Evolutionary conservation across 2,888 invertebrate species (phyloP).

Genomic region (Polydrusus cervinus): DNA sequence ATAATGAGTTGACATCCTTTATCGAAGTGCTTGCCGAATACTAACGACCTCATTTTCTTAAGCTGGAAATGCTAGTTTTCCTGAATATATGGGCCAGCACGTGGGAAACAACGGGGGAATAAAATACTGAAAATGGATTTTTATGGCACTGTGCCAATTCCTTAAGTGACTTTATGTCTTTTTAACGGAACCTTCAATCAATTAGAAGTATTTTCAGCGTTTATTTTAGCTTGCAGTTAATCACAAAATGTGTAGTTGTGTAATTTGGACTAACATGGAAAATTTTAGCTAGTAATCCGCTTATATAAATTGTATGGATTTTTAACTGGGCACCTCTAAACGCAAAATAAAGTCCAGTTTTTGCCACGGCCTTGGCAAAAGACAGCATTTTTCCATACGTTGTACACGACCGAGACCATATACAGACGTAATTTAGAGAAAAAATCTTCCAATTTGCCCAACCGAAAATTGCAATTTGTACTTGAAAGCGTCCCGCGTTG

Average conservation of each 20-base stretch:
- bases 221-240: no score
- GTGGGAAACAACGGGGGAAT: slow-evolving; percentile 1
- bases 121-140: not conserved
- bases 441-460: slow-evolving; percentile 15
- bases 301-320: no score
- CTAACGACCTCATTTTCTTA: slow-evolving; percentile 21
- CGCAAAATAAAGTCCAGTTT: no score
- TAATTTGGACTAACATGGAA: no score
- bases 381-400: no score
- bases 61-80: slow-evolving; percentile 12
- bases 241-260: no score
- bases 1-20: not conserved
- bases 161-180: slow-evolving; percentile 4
- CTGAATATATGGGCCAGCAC: not conserved
- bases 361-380: no score
- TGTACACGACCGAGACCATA: not conserved
- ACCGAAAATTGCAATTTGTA: slow-evolving; percentile 21
- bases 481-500: slow-evolving; percentile 13
- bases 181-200: no score
- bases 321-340: no score
- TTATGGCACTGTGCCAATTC: slow-evolving; percentile 4
- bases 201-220: no score
- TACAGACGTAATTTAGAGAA: not conserved
- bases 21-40: slow-evolving; percentile 14
- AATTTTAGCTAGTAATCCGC: no score